Base-by-base conservation (phyloP, 2,113 vertebrate genomes). In the Marmota monax region DNA sequence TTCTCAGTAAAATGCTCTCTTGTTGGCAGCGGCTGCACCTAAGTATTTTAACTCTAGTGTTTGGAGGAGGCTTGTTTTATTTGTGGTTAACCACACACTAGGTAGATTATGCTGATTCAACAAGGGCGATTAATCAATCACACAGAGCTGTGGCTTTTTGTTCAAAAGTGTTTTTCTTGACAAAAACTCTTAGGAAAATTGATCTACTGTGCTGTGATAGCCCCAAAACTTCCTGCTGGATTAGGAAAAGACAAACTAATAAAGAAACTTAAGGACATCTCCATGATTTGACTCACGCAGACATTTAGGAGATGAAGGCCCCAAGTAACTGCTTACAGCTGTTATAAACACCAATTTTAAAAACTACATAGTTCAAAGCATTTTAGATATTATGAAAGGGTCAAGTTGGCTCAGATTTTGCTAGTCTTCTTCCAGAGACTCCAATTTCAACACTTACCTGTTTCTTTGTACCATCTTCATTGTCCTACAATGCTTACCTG, bases 131-230 rank as follows among this genome's bases (percentile, higher is more conserved):
- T n/a, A 82, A 69, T 45, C 67, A 73, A 22, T 22, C 27, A 77
- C 42, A 32, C 0, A 22, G 63, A 95, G 25, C 51, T 45, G 29
- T 42, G 63, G 25, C 22, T 92, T 84, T 74, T 70, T 72, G 42
- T 37, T 95, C 13, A 34, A 51, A 56, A 61, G 34, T 51, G 9
- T 72, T 20, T 87, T 70, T 74, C 48, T 67, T 48, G 29, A 45
- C 56, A n/a, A n/a, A 76, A 88, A 92, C 27, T 61, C 14, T 48
- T 45, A 67, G 39, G 95, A 90, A 94, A 91, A 88, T n/a, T 72
- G 3, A 20, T 78, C 14, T 72, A 23, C 53, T 72, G 29, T n/a
- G 37, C 29, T 70, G n/a, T 8, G 27, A 17, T 56, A 72, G 48
- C 78, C 32, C 48, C 37, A 18, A 39, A 80, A 67, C 58, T 37